Percentiles rank a stretch among this genome's conserved stretches.
phyloP scores from a whole-genome alignment of 1,140 invertebrate species.

The Zaprionus vittiger region DNA sequence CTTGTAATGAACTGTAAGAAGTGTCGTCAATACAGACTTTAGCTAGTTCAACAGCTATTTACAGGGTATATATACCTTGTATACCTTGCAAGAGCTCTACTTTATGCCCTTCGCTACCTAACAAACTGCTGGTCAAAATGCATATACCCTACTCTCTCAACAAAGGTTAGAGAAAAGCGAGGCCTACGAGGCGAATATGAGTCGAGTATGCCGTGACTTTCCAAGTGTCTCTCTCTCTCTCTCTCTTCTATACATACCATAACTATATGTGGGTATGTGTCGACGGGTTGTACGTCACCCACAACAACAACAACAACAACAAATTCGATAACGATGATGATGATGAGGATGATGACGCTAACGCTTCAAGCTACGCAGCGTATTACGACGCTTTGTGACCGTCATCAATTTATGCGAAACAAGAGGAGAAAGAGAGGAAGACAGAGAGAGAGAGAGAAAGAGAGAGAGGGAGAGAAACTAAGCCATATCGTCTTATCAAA shows the following conservation, averaged over 20 bases:
- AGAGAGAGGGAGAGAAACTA: background rate
- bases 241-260: background rate
- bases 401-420: conserved; percentile 42
- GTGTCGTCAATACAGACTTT: no score
- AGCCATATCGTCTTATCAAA: background rate
- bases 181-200: background rate
- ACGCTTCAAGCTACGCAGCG: conserved; percentile 28
- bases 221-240: background rate
- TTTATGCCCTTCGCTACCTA: background rate
- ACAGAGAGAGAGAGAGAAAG: background rate
- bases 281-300: conserved; percentile 39
- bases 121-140: background rate
- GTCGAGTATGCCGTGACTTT: conserved; percentile 3
- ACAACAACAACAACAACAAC: conserved; percentile 22
- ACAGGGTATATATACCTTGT: background rate
- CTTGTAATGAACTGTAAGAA: no score
- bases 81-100: background rate
- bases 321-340: conserved; percentile 6
- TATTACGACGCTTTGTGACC: conserved; percentile 42
- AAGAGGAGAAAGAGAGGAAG: background rate
- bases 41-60: no score
- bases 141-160: background rate
- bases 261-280: conserved; percentile 9
- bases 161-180: background rate
- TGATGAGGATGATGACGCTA: conserved; percentile 27